Evolutionary conservation across 2,888 invertebrate species (phyloP), one percentile per base, ranked within the genome.

Genomic region (Brenthis ino): DNA sequence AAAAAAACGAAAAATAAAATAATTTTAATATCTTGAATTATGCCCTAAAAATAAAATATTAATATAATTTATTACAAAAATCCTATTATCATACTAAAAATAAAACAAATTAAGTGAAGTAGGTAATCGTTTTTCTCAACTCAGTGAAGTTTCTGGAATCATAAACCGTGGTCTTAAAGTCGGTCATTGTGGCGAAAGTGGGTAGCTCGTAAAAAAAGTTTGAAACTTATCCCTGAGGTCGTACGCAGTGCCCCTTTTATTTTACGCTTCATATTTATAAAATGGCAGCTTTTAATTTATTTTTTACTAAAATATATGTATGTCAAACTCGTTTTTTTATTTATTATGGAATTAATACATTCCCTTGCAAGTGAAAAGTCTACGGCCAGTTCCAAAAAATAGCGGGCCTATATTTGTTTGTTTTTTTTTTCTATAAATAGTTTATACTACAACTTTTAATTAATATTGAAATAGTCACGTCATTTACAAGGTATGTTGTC

Each of bases 131-230:
- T 57, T 67, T 63, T 57, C 64, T 69, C 28, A 57, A 57, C 54
- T 58, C 66, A 53, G 53, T 64, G 65, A 66, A 71, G 64, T 71
- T 71, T 56, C 50, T 64, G 33, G 67, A 69, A 69, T 69, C 64
- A 66, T 68, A 71, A 71, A 71, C 48, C 68, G 43, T 51, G 55
- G 67, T 61, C 67, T 68, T 58, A 67, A 71, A 69, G 69, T 71
- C 69, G 66, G 69, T 60, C 64, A 65, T 65, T 55, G 57, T 47
- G 58, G 60, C 54, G 56, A 61, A 61, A 68, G 65, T 71, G 66
- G 66, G 65, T n/a, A 63, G 63, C 33, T 71, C 68, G 66, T 68
- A 65, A 68, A 65, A 68, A 70, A 71, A 68, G 68, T 65, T 71
- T 56, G 13, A 43, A 63, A 64, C 58, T 68, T 68, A 64, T 66